These are phyloP conservation scores for Lates calcarifer DNA, from an alignment of 2,113 vertebrate species.

Conservation along the genomic window DNA sequence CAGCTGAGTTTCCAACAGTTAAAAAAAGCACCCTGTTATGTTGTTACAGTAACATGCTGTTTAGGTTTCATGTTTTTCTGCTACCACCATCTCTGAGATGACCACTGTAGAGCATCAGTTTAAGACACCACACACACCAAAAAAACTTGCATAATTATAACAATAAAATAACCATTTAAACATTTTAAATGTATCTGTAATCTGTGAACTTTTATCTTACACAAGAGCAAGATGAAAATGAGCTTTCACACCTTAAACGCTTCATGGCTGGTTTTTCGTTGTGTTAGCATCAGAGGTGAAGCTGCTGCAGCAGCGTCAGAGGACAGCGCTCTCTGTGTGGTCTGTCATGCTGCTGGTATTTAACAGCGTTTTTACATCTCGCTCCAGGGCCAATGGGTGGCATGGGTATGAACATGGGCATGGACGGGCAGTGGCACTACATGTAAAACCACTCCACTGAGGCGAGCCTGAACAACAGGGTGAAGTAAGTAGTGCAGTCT, in stretches of 20 bases:
- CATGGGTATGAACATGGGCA: constrained; percentile 99
- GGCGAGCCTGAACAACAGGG: constrained; percentile 86
- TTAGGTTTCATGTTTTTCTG: neutral
- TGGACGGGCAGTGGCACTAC: constrained; percentile 99
- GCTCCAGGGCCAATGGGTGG: constrained; percentile 94
- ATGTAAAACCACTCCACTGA: constrained; percentile 93
- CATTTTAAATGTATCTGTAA: neutral
- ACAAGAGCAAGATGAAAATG: neutral
- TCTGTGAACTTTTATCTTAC: too few relatives aligned
- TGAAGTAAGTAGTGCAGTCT: constrained; percentile 88
- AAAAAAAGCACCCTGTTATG: too few relatives aligned
- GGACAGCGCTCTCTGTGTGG: neutral
- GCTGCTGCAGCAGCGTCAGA: neutral
- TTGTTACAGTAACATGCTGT: too few relatives aligned
- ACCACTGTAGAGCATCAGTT: neutral
- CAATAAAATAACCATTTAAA: neutral
- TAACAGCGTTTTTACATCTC: constrained; percentile 76
- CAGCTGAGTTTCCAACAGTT: neutral
- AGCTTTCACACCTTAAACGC: too few relatives aligned
- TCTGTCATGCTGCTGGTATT: neutral
- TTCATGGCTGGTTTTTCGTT: neutral
- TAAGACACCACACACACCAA: too few relatives aligned
- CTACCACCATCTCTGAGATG: neutral
- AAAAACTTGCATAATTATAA: too few relatives aligned
- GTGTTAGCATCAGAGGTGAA: neutral